phyloP scores from a whole-genome alignment of 2,888 invertebrate genomes.

The Mesoligia furuncula region DNA sequence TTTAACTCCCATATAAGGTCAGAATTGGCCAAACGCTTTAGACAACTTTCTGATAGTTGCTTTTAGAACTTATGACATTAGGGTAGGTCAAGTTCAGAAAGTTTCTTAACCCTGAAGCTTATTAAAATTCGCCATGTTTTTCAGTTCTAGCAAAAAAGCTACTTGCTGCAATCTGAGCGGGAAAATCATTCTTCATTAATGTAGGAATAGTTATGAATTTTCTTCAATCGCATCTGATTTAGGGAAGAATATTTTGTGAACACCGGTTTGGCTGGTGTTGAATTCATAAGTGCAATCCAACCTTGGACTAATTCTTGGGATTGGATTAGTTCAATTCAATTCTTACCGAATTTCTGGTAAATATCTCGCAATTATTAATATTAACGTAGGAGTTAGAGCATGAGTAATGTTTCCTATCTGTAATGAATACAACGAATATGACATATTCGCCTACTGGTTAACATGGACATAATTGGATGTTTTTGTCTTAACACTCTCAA shows the following conservation, averaged over 20 bases:
- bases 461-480: slow-evolving; percentile 71
- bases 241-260: background rate
- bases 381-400: slow-evolving; percentile 57
- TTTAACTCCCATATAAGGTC: slow-evolving; percentile 1
- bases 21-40: slow-evolving; percentile 15
- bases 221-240: background rate
- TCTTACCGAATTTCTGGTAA: slow-evolving; percentile 56
- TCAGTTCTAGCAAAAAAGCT: background rate
- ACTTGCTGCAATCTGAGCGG: background rate
- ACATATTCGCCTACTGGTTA: slow-evolving; percentile 58
- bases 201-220: background rate
- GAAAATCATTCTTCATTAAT: background rate
- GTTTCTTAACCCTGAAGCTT: background rate
- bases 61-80: background rate
- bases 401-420: slow-evolving; percentile 68
- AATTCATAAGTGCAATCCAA: slow-evolving; percentile 33
- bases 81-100: background rate
- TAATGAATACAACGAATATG: slow-evolving; percentile 55
- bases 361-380: slow-evolving; percentile 62
- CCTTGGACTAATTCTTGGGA: slow-evolving; percentile 54
- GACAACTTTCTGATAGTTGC: slow-evolving; percentile 1
- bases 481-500: slow-evolving; percentile 68
- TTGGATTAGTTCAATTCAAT: slow-evolving; percentile 47
- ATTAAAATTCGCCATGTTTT: background rate
- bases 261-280: slow-evolving; percentile 14